Evolutionary conservation across 2,113 vertebrate species (phyloP), one percentile per base, ranked within the genome.

Genomic region (Zosterops lateralis): DNA sequence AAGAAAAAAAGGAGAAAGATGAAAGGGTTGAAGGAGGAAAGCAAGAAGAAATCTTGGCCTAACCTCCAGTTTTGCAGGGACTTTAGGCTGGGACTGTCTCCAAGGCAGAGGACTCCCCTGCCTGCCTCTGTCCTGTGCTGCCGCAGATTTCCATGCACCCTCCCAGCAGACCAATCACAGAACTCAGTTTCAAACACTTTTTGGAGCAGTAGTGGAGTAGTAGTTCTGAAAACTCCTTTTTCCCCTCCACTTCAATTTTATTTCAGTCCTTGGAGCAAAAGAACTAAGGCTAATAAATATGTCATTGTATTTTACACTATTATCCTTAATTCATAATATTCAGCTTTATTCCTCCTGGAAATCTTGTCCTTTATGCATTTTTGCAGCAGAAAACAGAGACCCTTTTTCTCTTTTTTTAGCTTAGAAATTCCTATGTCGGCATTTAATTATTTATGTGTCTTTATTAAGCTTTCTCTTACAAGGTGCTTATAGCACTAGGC

Each of bases 381-480:
- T 83, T 91, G 26, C 50, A 73, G 50, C 53, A 16, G 4, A 66
- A 86, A 84, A 51, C 19, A 87, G 66, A 68, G 38, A 71, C 44
- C 17, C 4, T 56, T 77, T 81, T 71, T 66, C 42, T 89, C 29
- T 91, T 58, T 78, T 89, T 47, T 87, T 65, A 21, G 19, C 73
- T 90, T 73, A 87, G 83, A 94, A 90, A 58, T 15, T 75, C 75
- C 50, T 70, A 3, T 62, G 54, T 87, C 2, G 28, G 32, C 74
- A 87, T 80, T 93, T 89, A 89, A 93, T 96, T 87, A 94, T 94
- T 96, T 45, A 96, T 76, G 79, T 90, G 21, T 58, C 75, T 94
- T 90, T 94, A 79, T 83, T 76, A 93, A 80, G 72, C 34, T 92
- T 84, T 89, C 60, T 89, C 51, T 91, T 67, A 48, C 48, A 76